These are phyloP conservation scores for Microtus pennsylvanicus DNA, from an alignment of 2,113 vertebrate genomes.

Conservation along the genomic window DNA sequence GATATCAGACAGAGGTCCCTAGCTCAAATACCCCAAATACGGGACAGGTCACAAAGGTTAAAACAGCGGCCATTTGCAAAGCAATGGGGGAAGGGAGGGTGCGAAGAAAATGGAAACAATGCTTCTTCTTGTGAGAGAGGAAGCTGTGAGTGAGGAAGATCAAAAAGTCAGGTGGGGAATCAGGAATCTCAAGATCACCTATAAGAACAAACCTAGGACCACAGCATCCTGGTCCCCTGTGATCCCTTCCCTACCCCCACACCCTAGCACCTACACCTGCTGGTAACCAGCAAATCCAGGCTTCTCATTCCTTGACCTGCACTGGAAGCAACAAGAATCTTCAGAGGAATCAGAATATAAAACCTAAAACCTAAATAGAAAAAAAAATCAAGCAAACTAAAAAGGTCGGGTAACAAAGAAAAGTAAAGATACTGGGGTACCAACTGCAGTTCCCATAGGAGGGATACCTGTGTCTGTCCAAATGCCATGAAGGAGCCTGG, in stretches of 20 bases:
- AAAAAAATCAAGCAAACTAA: background rate
- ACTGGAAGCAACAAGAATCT: background rate
- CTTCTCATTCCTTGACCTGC: background rate
- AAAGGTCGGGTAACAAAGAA: background rate
- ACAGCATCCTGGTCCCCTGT: fast-evolving
- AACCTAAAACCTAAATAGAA: background rate
- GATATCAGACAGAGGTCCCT: background rate
- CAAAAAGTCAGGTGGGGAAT: background rate
- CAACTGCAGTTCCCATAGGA: fast-evolving
- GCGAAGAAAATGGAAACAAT: too few species aligned
- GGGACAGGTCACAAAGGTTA: background rate
- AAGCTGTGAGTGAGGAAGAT: background rate
- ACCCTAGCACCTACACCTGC: background rate
- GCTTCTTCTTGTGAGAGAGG: fast-evolving
- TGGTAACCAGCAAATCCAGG: fast-evolving
- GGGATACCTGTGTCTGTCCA: fast-evolving
- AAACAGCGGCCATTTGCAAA: too few species aligned
- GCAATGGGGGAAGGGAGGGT: too few species aligned
- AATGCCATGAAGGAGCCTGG: fast-evolving
- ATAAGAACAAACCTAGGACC: background rate
- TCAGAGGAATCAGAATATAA: background rate
- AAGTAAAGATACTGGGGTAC: background rate
- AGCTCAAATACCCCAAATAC: background rate
- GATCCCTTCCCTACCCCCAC: fast-evolving
- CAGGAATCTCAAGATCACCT: background rate